phyloP scores from a whole-genome alignment of 2,888 invertebrate genomes.

The Zygaena filipendulae region DNA sequence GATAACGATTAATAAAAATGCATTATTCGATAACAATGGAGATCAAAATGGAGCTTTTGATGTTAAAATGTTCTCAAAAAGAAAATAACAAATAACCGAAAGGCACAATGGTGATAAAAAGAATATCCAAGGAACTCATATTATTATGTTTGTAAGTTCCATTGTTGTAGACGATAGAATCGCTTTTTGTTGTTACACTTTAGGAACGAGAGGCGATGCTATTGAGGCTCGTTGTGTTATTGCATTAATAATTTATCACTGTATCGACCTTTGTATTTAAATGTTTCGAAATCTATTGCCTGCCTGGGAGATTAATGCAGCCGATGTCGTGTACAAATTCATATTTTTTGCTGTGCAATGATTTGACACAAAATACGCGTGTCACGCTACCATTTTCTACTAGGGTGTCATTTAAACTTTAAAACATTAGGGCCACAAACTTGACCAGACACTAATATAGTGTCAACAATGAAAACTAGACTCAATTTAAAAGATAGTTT shows the following conservation, averaged over 20 bases:
- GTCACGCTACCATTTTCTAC: constrained; percentile 46
- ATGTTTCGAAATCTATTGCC: constrained; percentile 43
- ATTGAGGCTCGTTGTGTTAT: no score
- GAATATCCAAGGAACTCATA: no score
- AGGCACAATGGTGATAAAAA: constrained; percentile 37
- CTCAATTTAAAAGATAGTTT: no score
- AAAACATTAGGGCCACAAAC: constrained; percentile 2
- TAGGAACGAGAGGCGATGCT: no score
- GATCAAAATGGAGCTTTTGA: constrained; percentile 30
- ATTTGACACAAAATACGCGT: constrained; percentile 50
- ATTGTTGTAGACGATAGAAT: constrained; percentile 49
- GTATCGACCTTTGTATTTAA: constrained; percentile 56
- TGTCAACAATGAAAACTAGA: no score
- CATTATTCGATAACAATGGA: constrained; percentile 30
- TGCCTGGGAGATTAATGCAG: constrained; percentile 45
- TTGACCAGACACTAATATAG: no score
- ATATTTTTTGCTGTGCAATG: constrained; percentile 53
- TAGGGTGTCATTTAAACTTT: constrained; percentile 24
- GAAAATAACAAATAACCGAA: constrained; percentile 40
- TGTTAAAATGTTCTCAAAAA: constrained; percentile 26
- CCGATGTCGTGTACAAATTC: constrained; percentile 32
- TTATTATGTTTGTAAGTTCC: no score
- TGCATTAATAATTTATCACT: constrained; percentile 61
- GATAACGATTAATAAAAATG: constrained; percentile 38
- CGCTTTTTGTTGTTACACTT: constrained; percentile 50